Evolutionary conservation across 2,797 vertebrate genomes (phyloP), one percentile per base, ranked within the genome.

Genomic region (Podargus strigoides): DNA sequence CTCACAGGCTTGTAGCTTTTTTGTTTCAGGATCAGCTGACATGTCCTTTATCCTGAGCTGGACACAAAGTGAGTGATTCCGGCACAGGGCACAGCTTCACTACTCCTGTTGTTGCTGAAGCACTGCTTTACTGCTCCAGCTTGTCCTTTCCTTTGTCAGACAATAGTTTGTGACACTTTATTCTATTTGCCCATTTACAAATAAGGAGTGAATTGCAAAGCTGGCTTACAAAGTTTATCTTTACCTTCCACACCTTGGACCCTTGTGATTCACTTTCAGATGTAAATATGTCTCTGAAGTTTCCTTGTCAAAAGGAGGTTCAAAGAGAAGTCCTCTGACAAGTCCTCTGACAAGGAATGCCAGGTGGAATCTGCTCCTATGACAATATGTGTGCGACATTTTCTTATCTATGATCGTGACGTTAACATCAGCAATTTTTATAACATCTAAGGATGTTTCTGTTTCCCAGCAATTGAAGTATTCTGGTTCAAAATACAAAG

Each of bases 31-130:
- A 36, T 79, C 44, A 42, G n/a, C 50, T 56, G 94, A 67, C 42
- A 47, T 27, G 70, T 85, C 59, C 44, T 26, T 96, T 95, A 64
- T 81, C 58, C 80, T 91, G 80, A 94, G 85, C 36, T 93, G 90
- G 94, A 97, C 94, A 84, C 36, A 69, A 75, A 96, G 50, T 19
- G 34, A 42, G 59, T 23, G 78, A 73, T 83, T 66, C 70, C 64
- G 89, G 76, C 84, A 67, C n/a, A 95, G 90, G 50, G 26, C 41
- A 60, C 37, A 77, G 23, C 19, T 39, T 64, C 3, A 3, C 21
- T 84, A 47, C 30, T 64, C 6, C 7, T 59, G 14, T n/a, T 79
- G n/a, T 56, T 74, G 32, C 16, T 44, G 30, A 42, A 66, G 46
- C 20, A 52, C 23, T n/a, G 28, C 32, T 73, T 87, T 73, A 39